These are phyloP conservation scores for Bactericera cockerelli DNA, from an alignment of 1,140 invertebrate genomes.

Conservation along the genomic window DNA sequence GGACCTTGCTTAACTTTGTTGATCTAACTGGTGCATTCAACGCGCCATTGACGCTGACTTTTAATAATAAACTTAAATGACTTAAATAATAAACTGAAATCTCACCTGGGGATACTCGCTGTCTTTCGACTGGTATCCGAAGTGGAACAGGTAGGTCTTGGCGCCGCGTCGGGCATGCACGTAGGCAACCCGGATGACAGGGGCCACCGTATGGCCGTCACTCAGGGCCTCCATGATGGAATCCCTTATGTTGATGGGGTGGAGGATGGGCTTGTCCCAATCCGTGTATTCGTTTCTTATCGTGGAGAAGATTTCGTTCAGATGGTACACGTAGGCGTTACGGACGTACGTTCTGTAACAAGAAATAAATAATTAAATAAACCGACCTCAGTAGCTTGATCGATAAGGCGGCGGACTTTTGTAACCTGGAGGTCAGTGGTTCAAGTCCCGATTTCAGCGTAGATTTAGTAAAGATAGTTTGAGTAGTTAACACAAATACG, in stretches of 20 bases:
- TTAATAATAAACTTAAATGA: neutral
- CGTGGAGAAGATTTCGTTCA: conserved; percentile 82
- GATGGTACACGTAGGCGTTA: conserved; percentile 73
- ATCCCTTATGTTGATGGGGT: conserved; percentile 68
- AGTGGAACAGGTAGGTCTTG: conserved; percentile 60
- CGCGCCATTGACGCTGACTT: no score
- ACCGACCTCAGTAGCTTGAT: no score
- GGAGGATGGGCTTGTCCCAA: conserved; percentile 71
- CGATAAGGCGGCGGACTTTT: no score
- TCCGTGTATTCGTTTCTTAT: conserved; percentile 85
- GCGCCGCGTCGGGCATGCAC: conserved; percentile 50
- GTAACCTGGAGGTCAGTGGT: no score
- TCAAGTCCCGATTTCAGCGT: no score
- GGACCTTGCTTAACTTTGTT: no score
- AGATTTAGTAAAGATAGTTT: no score
- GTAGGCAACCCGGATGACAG: conserved; percentile 48
- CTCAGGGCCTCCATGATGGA: conserved; percentile 73
- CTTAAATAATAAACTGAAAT: no score
- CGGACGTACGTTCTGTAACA: conserved; percentile 57
- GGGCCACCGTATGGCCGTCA: conserved; percentile 63
- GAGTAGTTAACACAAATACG: no score
- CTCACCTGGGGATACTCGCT: conserved; percentile 53
- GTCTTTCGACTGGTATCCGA: conserved; percentile 60
- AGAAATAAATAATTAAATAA: conserved; percentile 11
- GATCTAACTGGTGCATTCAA: no score